Evolutionary conservation across 2,113 vertebrate species (phyloP).

Genomic region (Vireo altiloquus): DNA sequence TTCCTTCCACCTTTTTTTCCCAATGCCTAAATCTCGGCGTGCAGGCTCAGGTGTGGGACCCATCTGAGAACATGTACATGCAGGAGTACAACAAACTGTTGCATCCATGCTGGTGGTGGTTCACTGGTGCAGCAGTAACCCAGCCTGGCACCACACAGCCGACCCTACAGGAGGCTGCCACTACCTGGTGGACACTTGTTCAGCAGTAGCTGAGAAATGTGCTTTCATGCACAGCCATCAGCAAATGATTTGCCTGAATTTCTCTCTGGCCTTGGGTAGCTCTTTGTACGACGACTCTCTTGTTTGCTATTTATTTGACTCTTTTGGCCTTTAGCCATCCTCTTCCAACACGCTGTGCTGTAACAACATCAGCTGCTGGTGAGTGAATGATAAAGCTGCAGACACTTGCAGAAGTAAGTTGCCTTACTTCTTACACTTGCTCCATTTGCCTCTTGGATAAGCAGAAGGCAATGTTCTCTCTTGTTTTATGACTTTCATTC

Average conservation of each 20-base stretch:
- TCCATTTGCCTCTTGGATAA: background rate
- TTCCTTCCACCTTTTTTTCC: conserved; percentile 35
- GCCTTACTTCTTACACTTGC: too few relatives aligned
- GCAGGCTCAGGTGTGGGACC: background rate
- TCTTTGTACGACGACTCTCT: background rate
- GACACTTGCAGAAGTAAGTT: background rate
- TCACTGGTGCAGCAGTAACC: background rate
- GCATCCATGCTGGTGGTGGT: background rate
- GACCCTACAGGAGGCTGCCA: background rate
- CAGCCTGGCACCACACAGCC: background rate
- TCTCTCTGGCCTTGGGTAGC: background rate
- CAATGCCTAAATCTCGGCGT: background rate
- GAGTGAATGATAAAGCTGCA: background rate
- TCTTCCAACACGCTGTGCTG: background rate
- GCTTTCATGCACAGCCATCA: rapidly evolving
- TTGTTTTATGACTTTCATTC: background rate
- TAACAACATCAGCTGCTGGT: background rate
- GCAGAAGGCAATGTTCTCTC: background rate
- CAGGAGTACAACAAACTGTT: background rate
- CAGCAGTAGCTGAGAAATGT: background rate
- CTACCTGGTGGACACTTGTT: background rate
- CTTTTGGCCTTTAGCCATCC: background rate
- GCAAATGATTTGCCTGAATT: background rate
- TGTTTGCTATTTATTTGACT: background rate
- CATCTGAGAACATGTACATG: background rate